phyloP scores from a whole-genome alignment of 1,140 invertebrate species.

The Ceratina japonica region DNA sequence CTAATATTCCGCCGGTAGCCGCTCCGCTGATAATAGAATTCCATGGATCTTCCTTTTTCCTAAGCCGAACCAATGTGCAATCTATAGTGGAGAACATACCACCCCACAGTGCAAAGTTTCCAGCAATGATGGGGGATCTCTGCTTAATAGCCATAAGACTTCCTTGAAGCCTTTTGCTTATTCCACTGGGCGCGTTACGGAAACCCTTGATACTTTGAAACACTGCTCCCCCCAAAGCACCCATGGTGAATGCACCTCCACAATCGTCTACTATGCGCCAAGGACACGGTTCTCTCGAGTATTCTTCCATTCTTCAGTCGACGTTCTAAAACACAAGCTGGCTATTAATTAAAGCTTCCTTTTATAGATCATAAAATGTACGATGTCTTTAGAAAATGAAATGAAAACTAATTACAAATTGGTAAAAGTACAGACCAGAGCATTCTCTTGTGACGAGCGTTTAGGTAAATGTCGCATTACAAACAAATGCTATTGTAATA shows the following conservation, averaged over 20 bases:
- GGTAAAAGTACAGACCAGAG: background rate
- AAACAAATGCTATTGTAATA: too few species aligned
- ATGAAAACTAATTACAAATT: background rate
- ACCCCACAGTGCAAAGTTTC: slow-evolving; percentile 96
- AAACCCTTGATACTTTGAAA: slow-evolving; percentile 99
- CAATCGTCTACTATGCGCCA: slow-evolving; percentile 99
- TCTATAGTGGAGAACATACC: slow-evolving; percentile 99
- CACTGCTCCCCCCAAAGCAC: slow-evolving; percentile 95
- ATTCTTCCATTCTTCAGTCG: slow-evolving; percentile 89
- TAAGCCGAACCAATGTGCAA: slow-evolving; percentile 94
- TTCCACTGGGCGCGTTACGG: slow-evolving; percentile 95
- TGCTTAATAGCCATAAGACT: slow-evolving; percentile 93
- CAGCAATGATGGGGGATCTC: slow-evolving; percentile 94
- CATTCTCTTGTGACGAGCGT: too few species aligned
- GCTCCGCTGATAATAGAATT: slow-evolving; percentile 98
- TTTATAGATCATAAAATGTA: background rate
- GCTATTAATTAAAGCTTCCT: background rate
- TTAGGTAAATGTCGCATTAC: too few species aligned
- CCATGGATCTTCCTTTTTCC: slow-evolving; percentile 99
- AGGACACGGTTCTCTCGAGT: slow-evolving; percentile 95
- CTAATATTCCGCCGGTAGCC: slow-evolving; percentile 95
- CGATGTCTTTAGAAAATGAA: background rate
- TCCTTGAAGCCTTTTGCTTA: slow-evolving; percentile 87
- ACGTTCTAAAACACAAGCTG: background rate
- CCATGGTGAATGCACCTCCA: slow-evolving; percentile 99